Base-by-base conservation (phyloP, 2,888 invertebrate genomes). In the Schrankia costaestrigalis region DNA sequence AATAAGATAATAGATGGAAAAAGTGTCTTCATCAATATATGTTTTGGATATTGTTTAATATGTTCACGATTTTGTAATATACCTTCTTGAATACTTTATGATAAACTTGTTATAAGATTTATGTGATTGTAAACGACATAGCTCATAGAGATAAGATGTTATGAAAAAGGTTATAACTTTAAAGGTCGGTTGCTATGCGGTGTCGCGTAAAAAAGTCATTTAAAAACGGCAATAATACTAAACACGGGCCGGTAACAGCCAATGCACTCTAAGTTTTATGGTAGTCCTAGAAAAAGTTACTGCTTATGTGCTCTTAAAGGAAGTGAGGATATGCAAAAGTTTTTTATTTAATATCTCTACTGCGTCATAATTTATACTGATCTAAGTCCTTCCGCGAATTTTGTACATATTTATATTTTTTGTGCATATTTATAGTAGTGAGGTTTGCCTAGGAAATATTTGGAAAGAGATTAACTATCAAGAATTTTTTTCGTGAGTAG, bases 1-100 rank as follows among this genome's bases (percentile, higher is more conserved):
- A 76, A 76, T 82, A 78, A 78, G 63, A 73, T 76, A 75, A 79
- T 79, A 71, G 71, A 65, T 62, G 57, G 63, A 69, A 63, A 66
- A 62, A 57, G 61, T 57, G 48, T 56, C 59, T 66, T 63, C 50
- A 59, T 53, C 51, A 49, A 51, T 51, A 51, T 39, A 52, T 46
- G 39, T 44, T 39, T 38, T 35, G 37, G 14, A 33, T 21, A 34
- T 32, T 46, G 36, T 36, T 42, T 35, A 45, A 41, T 45, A 41
- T 31, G 59, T 47, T 55, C 55, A 43, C 45, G 51, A 38, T 43
- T 55, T 34, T 35, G 42, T 42, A 50, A 58, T 47, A 42, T 50
- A 42, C 38, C 39, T 37, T 28, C 40, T 47, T 57, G 29, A 54
- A 37, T 46, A 11, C 36, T 54, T 35, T 38, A 58, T 50, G 26